A percentile compares a stretch with the other conserved stretches of the same genome.
Conservation (phyloP, 2,797 vertebrate genomes). For the Synaphobranchus kaupii region DNA sequence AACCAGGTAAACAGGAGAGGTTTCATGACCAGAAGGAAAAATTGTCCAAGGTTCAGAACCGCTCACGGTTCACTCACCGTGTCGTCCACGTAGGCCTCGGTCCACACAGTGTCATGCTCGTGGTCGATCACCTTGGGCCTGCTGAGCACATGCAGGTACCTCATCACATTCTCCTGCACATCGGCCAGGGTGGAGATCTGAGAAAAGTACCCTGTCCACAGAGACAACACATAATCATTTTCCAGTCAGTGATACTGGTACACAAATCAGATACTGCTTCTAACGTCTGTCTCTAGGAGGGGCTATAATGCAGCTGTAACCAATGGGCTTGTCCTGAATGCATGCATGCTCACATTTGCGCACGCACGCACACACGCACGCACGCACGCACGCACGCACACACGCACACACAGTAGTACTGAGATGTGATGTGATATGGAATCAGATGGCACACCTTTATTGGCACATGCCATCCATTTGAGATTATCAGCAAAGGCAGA, state of each 20-base stretch:
- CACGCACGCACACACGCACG: neutral
- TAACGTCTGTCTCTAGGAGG: no score
- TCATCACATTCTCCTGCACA: conserved; percentile 97
- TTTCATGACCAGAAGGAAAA: neutral
- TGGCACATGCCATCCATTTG: conserved; percentile 99
- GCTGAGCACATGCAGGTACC: conserved; percentile 96
- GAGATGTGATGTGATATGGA: neutral
- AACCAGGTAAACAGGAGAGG: neutral
- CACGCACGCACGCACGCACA: conserved; percentile 19
- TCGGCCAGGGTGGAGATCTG: conserved; percentile 97
- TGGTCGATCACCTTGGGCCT: conserved; percentile 97
- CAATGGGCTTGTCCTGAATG: neutral
- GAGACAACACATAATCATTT: neutral
- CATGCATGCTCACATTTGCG: conserved; percentile 7
- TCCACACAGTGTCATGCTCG: conserved; percentile 95
- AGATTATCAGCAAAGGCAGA: conserved; percentile 96
- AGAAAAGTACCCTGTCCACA: conserved; percentile 87
- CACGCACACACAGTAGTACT: neutral
- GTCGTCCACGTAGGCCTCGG: conserved; percentile 94
- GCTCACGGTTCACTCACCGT: conserved; percentile 44
- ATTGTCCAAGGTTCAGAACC: neutral
- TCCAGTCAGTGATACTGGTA: neutral
- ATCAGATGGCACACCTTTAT: conserved; percentile 84
- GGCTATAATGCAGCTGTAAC: no score
- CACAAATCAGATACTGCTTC: no score